Evolutionary conservation across 1,140 invertebrate species (phyloP).

Genomic region (Tetragonula clypearis): DNA sequence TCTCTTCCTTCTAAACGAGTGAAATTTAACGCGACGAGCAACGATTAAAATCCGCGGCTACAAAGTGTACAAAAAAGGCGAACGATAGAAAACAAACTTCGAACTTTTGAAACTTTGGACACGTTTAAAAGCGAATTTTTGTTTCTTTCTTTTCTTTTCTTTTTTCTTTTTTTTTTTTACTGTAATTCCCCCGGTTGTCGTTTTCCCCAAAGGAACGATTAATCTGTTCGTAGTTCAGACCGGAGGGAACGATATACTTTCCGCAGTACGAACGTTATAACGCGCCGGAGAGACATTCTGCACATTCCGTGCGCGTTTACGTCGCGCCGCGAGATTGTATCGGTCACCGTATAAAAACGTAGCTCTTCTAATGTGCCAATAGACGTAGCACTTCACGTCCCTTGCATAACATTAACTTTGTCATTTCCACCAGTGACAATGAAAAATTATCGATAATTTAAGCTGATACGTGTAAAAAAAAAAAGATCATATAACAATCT

Average conservation of each 20-base stretch:
- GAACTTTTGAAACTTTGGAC: background rate
- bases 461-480: too few species aligned
- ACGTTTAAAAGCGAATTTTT: background rate
- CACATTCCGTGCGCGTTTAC: conserved; percentile 4
- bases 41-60: background rate
- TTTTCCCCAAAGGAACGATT: background rate
- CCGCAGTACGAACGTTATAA: background rate
- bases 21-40: background rate
- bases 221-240: background rate
- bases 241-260: conserved; percentile 23
- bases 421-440: too few species aligned
- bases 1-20: background rate
- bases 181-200: too few species aligned
- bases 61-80: background rate
- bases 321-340: conserved; percentile 43
- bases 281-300: background rate
- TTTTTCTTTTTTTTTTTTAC: too few species aligned
- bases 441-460: too few species aligned
- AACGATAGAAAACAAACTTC: background rate
- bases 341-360: conserved; percentile 45
- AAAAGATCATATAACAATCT: too few species aligned
- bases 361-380: conserved; percentile 43
- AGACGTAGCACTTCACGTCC: background rate
- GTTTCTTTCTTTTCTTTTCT: too few species aligned
- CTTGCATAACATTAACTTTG: too few species aligned